phyloP scores from a whole-genome alignment of 2,113 vertebrate species.

The Lepidothrix coronata region DNA sequence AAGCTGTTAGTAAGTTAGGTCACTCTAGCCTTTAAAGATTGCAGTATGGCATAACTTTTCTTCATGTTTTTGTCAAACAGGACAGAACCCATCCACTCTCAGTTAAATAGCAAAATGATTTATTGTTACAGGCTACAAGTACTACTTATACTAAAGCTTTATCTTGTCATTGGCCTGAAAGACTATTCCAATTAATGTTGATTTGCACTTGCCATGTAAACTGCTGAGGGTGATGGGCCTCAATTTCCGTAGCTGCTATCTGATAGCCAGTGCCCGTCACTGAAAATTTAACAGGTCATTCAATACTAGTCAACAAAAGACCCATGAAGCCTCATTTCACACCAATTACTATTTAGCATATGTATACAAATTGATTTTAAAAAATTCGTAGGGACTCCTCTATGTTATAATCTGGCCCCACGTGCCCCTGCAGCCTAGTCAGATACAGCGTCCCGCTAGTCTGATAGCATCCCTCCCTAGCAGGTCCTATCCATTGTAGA shows the following conservation, averaged over 20 bases:
- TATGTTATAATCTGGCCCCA: neutral
- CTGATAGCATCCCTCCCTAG: neutral
- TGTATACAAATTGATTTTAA: neutral
- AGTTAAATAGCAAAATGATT: neutral
- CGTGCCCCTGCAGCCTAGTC: neutral
- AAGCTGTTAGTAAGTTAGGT: neutral
- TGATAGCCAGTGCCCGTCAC: neutral
- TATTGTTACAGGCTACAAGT: neutral
- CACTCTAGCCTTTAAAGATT: neutral
- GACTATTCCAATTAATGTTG: neutral
- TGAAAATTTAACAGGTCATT: constrained; percentile 30
- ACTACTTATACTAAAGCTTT: constrained; percentile 5
- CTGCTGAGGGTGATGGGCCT: neutral
- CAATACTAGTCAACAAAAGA: constrained; percentile 30
- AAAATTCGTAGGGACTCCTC: neutral
- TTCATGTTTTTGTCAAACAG: neutral
- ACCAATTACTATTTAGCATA: constrained; percentile 14
- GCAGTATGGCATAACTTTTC: neutral
- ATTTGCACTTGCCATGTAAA: neutral
- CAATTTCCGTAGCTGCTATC: neutral
- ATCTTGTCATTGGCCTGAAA: neutral
- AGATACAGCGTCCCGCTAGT: neutral
- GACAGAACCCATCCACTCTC: neutral
- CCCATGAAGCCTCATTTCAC: constrained; percentile 38
- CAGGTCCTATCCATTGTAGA: rapidly evolving